Conservation (phyloP, 2,113 vertebrate genomes). For the Anas platyrhynchos region DNA sequence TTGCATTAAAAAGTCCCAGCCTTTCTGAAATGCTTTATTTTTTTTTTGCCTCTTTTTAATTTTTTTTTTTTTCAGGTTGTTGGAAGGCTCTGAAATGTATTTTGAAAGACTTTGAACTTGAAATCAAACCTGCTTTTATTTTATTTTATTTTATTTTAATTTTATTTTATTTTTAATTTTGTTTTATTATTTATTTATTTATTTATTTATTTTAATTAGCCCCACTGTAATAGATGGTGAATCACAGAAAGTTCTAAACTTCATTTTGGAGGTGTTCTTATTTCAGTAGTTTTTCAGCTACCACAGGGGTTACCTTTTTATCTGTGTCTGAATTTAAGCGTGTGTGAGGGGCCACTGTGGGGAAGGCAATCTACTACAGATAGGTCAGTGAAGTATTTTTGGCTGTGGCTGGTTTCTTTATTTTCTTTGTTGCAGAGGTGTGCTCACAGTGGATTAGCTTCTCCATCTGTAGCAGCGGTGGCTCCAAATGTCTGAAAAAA, state of each 20-base stretch:
- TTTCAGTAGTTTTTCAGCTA: constrained; percentile 1
- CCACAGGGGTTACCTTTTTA: background rate
- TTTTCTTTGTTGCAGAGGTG: background rate
- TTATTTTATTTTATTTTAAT: background rate
- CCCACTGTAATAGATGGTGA: background rate
- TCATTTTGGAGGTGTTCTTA: background rate
- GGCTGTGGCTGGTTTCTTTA: background rate
- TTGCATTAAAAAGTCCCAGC: background rate
- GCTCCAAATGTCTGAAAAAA: background rate
- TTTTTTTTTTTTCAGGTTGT: background rate
- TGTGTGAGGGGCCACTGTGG: background rate
- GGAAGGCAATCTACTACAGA: background rate
- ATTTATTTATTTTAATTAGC: background rate
- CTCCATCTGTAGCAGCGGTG: background rate
- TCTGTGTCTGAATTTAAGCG: background rate
- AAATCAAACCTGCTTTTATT: background rate
- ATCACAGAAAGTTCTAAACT: background rate
- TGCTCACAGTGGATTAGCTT: background rate
- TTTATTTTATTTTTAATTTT: background rate
- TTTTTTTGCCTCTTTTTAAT: background rate
- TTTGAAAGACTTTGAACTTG: constrained; percentile 35
- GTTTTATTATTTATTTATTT: background rate
- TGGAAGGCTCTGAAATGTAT: background rate
- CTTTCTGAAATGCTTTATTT: background rate
- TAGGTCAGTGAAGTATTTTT: constrained; percentile 3